Evolutionary conservation across 2,113 vertebrate genomes (phyloP), one percentile per base, ranked within the genome.

Genomic region (Ammodytes marinus): DNA sequence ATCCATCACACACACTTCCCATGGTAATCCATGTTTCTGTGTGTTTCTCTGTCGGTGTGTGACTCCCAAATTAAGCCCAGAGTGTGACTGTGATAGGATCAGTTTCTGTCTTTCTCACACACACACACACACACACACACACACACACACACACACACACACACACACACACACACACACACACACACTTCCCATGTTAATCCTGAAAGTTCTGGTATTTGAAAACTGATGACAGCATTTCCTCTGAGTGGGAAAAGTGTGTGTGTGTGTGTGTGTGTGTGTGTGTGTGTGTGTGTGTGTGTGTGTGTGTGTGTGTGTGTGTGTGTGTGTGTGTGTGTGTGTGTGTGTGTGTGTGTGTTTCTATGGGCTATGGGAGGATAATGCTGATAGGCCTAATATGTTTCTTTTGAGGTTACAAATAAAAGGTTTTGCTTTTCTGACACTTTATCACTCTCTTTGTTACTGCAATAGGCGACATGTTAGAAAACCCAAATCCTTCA

Each of bases 201-300:
- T 87, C 86, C 74, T 47, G 58, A 84, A 82, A 69, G 76, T 84
- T 27, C 57, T 54, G 19, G 55, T 15, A 5, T 90, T 78, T 84
- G 72, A 47, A 84, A 89, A 93, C 75, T 58, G 83, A 90, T 94
- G 92, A 93, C 89, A 77, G 50, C 87, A 84, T 83, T 77, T 84
- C 77, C 79, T 79, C 64, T 82, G 27, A 39, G 68, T 58, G 65
- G 69, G 35, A 60, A 60, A 40, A 5, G 1, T 64, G 39, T 82
- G n/a, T 63, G 42, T 45, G 40, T 43, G 46, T 47, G 46, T 2
- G 10, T 50, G 43, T 74, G 58, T 76, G 72, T 74, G 64, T 73
- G n/a, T 63, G 42, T 45, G 40, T 43, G 46, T 47, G 46, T 2
- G 10, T 50, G 43, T 74, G 58, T 76, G 72, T 74, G 64, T 73